Evolutionary conservation across 2,113 vertebrate species (phyloP).

Genomic region (Leptobrachium ailaonicum): DNA sequence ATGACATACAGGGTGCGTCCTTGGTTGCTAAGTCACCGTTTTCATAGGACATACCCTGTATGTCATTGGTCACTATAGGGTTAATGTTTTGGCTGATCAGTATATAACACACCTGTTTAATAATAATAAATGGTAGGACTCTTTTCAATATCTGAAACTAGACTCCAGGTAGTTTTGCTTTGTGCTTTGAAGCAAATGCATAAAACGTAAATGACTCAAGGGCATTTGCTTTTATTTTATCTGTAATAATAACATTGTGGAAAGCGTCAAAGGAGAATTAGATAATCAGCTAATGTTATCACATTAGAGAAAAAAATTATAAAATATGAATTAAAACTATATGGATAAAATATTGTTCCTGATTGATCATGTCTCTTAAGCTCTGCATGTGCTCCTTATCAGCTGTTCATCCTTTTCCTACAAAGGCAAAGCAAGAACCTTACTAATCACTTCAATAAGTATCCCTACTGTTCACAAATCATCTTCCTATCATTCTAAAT

Average conservation of each 20-base stretch:
- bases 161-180: too few relatives aligned
- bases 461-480: slow-evolving; percentile 8
- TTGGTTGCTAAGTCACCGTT: too few relatives aligned
- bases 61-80: too few relatives aligned
- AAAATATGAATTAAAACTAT: not conserved
- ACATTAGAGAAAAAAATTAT: not conserved
- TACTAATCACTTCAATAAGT: slow-evolving; percentile 13
- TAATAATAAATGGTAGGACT: too few relatives aligned
- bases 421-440: not conserved
- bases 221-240: too few relatives aligned
- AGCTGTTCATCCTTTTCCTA: not conserved
- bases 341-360: not conserved
- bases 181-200: too few relatives aligned
- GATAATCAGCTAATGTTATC: not conserved
- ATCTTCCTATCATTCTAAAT: not conserved
- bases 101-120: too few relatives aligned
- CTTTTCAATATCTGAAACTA: too few relatives aligned
- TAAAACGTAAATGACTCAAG: too few relatives aligned
- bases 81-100: too few relatives aligned
- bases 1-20: too few relatives aligned
- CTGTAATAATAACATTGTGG: not conserved
- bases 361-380: slow-evolving; percentile 1
- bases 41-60: too few relatives aligned
- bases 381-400: slow-evolving; percentile 10
- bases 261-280: not conserved